phyloP scores from a whole-genome alignment of 2,888 invertebrate genomes.

The Chrysomela aeneicollis region DNA sequence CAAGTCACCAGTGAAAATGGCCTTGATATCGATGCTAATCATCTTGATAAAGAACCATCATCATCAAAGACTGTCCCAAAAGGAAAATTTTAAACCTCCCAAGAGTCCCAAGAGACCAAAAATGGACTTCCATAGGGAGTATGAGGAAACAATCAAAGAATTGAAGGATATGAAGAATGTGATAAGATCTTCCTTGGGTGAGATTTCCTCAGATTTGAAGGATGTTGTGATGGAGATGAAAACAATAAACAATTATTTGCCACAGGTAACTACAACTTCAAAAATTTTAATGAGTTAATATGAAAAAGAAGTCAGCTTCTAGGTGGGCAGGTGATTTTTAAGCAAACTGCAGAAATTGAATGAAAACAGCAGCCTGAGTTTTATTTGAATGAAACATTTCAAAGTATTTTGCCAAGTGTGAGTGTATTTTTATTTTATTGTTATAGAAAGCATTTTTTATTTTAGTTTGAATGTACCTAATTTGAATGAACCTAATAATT shows the following conservation, averaged over 20 bases:
- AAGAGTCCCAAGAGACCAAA: conserved; percentile 4
- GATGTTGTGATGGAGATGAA: neutral
- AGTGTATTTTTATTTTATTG: neutral
- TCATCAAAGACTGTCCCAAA: conserved; percentile 7
- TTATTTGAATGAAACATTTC: no score
- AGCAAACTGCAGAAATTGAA: neutral
- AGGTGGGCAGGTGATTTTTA: conserved; percentile 15
- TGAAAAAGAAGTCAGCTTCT: conserved; percentile 3
- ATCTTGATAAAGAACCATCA: no score
- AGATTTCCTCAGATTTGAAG: conserved; percentile 2
- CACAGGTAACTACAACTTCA: conserved; percentile 9
- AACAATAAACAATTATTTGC: conserved; percentile 15
- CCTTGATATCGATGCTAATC: no score
- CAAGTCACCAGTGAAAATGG: neutral
- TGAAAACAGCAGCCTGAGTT: neutral
- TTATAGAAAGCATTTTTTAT: conserved; percentile 7
- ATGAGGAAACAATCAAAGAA: conserved; percentile 3
- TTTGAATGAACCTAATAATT: no score
- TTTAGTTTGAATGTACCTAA: conserved; percentile 6
- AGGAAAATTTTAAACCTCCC: no score
- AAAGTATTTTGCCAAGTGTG: no score
- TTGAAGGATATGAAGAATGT: conserved; percentile 3
- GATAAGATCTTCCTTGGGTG: conserved; percentile 4
- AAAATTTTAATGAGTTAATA: conserved; percentile 1
- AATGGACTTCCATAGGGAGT: conserved; percentile 4